A percentile compares a stretch with the other conserved stretches of the same genome.
These are phyloP conservation scores for Hoplias malabaricus DNA, from an alignment of 2,113 vertebrate species.

Conservation along the genomic window DNA sequence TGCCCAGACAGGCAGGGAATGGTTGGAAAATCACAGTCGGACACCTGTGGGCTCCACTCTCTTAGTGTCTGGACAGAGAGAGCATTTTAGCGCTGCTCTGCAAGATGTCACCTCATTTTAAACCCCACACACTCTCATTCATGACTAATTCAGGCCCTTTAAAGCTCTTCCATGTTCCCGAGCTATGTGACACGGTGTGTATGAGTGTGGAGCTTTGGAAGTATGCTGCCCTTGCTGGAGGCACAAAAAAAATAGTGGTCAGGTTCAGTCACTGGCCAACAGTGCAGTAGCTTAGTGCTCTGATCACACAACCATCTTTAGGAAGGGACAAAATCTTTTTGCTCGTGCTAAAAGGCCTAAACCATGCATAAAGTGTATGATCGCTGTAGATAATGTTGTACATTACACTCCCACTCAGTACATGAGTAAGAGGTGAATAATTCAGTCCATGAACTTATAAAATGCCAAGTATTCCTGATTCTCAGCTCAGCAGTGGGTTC, in stretches of 20 bases:
- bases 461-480: not conserved
- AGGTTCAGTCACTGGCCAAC: not conserved
- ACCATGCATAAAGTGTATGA: not conserved
- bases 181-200: conserved; percentile 10
- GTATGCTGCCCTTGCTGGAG: conserved; percentile 15
- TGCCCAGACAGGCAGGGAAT: conserved; percentile 15
- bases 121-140: conserved; percentile 30
- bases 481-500: not conserved
- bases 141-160: conserved; percentile 64
- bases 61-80: not conserved
- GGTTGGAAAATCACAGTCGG: not conserved
- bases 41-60: conserved; percentile 2
- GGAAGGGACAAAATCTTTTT: not conserved
- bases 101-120: not conserved
- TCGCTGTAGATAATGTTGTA: not conserved
- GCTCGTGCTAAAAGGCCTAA: not conserved
- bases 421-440: not conserved
- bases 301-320: not conserved
- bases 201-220: conserved; percentile 1
- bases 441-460: not conserved
- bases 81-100: not conserved
- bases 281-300: conserved; percentile 1
- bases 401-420: not conserved
- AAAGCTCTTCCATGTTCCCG: conserved; percentile 65
- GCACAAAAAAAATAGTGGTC: not conserved